Evolutionary conservation across 1,140 invertebrate species (phyloP).

Genomic region (Ceratina calcarata): DNA sequence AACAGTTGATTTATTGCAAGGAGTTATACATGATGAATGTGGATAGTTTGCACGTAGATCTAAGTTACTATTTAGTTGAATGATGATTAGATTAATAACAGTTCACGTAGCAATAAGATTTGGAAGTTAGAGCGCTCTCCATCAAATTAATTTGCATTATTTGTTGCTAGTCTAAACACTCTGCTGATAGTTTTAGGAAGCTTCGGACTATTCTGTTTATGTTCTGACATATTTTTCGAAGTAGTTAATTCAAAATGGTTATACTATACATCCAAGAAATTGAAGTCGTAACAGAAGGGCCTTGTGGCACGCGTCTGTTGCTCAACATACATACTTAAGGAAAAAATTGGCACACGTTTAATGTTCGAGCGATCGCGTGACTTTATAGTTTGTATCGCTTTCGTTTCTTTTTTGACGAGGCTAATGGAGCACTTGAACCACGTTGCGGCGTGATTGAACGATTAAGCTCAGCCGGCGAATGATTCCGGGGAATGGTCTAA

Average conservation of each 20-base stretch:
- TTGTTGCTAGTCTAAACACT: no score
- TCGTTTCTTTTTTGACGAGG: not conserved
- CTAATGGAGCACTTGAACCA: slow-evolving; percentile 3
- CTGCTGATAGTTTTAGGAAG: no score
- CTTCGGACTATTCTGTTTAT: no score
- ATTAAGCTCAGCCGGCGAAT: not conserved
- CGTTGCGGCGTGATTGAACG: not conserved
- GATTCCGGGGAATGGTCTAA: slow-evolving; percentile 47
- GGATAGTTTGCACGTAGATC: not conserved
- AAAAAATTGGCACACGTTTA: slow-evolving; percentile 48
- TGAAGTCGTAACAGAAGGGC: not conserved
- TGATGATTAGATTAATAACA: no score
- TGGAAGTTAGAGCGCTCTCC: no score
- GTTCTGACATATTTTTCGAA: no score
- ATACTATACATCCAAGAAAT: not conserved
- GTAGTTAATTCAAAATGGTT: not conserved
- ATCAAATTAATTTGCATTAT: no score
- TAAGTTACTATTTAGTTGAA: no score
- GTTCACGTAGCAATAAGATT: no score
- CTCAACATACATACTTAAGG: not conserved
- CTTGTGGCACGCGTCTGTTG: not conserved
- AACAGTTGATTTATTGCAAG: not conserved
- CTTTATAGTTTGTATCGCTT: not conserved
- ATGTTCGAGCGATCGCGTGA: slow-evolving; percentile 35
- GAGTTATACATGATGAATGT: not conserved